Evolutionary conservation across 2,113 vertebrate species (phyloP).

Genomic region (Mustelus asterias): DNA sequence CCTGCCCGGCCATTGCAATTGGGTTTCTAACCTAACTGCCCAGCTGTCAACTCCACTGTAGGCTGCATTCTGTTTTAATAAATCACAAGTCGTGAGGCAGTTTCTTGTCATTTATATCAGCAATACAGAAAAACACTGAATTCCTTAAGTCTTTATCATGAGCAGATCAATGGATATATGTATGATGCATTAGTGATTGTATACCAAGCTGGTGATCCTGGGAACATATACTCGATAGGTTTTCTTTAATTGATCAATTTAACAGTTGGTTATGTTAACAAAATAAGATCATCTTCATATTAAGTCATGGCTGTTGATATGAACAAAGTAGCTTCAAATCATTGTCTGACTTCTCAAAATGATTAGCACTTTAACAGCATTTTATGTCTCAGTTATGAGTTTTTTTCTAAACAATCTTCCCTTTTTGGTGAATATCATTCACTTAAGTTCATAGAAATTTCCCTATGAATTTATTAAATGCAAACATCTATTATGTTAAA

Average conservation of each 20-base stretch:
- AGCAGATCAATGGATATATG: constrained; percentile 41
- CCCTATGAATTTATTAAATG: not conserved
- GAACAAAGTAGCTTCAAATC: not conserved
- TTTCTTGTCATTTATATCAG: constrained; percentile 22
- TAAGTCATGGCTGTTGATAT: not conserved
- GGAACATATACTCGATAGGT: constrained; percentile 9
- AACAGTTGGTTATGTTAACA: constrained; percentile 21
- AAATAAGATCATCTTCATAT: not conserved
- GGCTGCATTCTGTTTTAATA: constrained; percentile 48
- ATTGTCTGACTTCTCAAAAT: not conserved
- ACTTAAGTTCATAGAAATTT: not conserved
- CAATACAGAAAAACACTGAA: constrained; percentile 38
- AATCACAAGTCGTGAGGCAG: constrained; percentile 43
- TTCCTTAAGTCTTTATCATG: constrained; percentile 41
- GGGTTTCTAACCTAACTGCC: constrained; percentile 48
- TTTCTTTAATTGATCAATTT: constrained; percentile 28
- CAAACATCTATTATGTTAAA: not conserved
- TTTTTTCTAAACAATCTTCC: not conserved
- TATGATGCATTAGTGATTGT: constrained; percentile 35
- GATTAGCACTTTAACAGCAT: not conserved
- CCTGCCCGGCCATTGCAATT: constrained; percentile 42
- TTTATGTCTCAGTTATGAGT: not conserved
- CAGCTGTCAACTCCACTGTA: constrained; percentile 50
- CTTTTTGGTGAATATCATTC: not conserved
- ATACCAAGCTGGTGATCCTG: not conserved